Evolutionary conservation across 2,113 vertebrate species (phyloP).

Genomic region (Megaleporinus macrocephalus): DNA sequence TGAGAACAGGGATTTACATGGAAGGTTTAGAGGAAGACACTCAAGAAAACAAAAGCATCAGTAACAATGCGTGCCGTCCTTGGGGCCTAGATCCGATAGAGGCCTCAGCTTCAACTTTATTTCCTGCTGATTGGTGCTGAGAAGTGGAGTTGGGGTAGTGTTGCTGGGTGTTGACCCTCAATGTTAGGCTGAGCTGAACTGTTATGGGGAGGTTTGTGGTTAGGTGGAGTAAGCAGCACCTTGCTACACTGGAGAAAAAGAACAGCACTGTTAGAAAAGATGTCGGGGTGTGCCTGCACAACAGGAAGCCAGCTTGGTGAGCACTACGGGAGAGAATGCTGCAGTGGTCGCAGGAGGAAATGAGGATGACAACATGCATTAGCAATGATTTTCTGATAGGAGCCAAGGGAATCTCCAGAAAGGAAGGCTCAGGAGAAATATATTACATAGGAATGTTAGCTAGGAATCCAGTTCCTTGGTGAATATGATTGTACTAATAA

Average conservation of each 20-base stretch:
- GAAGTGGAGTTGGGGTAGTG: not conserved
- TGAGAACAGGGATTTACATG: not conserved
- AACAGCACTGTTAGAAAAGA: not conserved
- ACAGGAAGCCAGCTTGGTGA: slow-evolving; percentile 56
- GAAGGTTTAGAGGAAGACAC: slow-evolving; percentile 3
- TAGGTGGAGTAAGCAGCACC: not conserved
- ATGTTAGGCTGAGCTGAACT: not conserved
- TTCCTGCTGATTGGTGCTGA: slow-evolving; percentile 40
- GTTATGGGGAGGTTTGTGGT: not conserved
- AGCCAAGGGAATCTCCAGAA: not conserved
- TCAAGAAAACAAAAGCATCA: not conserved
- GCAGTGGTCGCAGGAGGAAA: not conserved
- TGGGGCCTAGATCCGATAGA: not conserved
- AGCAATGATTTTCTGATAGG: not conserved
- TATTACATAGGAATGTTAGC: not conserved
- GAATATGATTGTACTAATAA: too few relatives aligned
- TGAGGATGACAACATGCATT: not conserved
- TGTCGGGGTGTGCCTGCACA: not conserved
- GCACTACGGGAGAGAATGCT: not conserved
- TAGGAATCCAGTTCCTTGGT: not conserved
- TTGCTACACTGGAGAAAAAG: not conserved
- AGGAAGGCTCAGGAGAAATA: not conserved
- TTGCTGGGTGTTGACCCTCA: not conserved
- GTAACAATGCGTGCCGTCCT: not conserved
- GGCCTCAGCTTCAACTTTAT: slow-evolving; percentile 28